A percentile compares a stretch with the other conserved stretches of the same genome.
Evolutionary conservation across 1,140 invertebrate genomes (phyloP).

Genomic region (Teleopsis dalmanni): DNA sequence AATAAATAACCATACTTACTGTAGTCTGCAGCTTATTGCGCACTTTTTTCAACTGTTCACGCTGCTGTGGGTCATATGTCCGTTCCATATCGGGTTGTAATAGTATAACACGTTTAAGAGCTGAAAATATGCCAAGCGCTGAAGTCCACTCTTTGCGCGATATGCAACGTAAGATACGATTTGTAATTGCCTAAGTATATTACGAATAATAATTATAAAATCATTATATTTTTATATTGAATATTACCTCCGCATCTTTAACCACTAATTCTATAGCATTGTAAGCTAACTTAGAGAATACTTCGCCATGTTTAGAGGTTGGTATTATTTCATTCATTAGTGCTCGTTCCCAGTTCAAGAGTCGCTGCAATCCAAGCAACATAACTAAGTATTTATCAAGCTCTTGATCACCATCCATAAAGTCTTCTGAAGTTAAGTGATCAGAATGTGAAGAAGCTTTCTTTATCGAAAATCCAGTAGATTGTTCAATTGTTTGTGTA

Average conservation of each 20-base stretch:
- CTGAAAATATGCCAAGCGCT: conserved; percentile 77
- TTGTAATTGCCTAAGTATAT: conserved; percentile 69
- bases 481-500: conserved; percentile 69
- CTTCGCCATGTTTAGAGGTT: conserved; percentile 65
- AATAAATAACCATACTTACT: conserved; percentile 46
- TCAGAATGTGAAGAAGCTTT: conserved; percentile 42
- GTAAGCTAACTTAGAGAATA: conserved; percentile 77
- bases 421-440: conserved; percentile 51
- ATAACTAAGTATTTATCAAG: conserved; percentile 81
- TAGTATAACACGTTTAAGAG: conserved; percentile 70
- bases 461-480: conserved; percentile 56
- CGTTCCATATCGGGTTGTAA: conserved; percentile 79
- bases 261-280: conserved; percentile 79
- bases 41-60: conserved; percentile 65
- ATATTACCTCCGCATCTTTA: conserved; percentile 77
- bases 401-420: conserved; percentile 71
- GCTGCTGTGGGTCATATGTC: conserved; percentile 62
- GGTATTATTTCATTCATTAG: conserved; percentile 80
- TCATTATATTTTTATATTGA: too few species aligned
- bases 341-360: conserved; percentile 80
- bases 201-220: too few species aligned
- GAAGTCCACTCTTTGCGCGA: conserved; percentile 73
- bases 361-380: conserved; percentile 74
- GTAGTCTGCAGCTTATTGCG: conserved; percentile 68
- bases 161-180: conserved; percentile 70